phyloP scores from a whole-genome alignment of 2,113 vertebrate genomes.

The Perca fluviatilis region DNA sequence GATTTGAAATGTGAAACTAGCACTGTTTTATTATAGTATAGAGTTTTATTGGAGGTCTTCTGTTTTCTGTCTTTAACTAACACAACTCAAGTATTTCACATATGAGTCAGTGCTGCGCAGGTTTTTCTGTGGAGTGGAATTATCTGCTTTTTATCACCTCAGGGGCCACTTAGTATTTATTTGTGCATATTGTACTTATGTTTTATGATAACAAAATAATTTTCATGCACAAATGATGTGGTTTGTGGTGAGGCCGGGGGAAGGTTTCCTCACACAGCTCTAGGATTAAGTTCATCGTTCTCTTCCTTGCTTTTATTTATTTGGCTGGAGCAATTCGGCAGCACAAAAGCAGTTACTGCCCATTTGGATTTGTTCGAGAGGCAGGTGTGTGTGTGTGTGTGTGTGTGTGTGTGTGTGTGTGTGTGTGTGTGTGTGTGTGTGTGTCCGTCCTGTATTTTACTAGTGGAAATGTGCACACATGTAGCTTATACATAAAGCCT shows the following conservation, averaged over 20 bases:
- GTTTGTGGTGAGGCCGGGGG: conserved; percentile 43
- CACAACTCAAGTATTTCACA: conserved; percentile 12
- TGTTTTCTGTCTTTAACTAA: conserved; percentile 1
- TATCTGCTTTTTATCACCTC: conserved; percentile 52
- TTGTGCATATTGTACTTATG: conserved; percentile 41
- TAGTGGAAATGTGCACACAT: neutral
- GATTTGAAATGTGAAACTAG: neutral
- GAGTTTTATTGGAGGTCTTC: conserved; percentile 4
- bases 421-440: neutral
- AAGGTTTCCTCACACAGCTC: conserved; percentile 46
- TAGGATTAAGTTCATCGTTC: conserved; percentile 51
- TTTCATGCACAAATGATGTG: conserved; percentile 62
- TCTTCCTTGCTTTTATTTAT: conserved; percentile 30
- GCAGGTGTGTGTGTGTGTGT: conserved; percentile 25
- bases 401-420: conserved; percentile 15
- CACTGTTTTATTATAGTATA: neutral
- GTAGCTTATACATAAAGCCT: neutral
- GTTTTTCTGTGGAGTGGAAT: conserved; percentile 10
- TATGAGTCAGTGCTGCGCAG: conserved; percentile 11
- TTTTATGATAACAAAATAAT: conserved; percentile 49
- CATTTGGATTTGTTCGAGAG: conserved; percentile 33
- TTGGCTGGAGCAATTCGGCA: conserved; percentile 31
- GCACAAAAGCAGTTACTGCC: conserved; percentile 29
- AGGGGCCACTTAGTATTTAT: conserved; percentile 29
- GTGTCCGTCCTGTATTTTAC: conserved; percentile 1